A percentile compares a stretch with the other conserved stretches of the same genome.
Conservation (phyloP, 1,140 invertebrate genomes). For the Phthorimaea operculella region DNA sequence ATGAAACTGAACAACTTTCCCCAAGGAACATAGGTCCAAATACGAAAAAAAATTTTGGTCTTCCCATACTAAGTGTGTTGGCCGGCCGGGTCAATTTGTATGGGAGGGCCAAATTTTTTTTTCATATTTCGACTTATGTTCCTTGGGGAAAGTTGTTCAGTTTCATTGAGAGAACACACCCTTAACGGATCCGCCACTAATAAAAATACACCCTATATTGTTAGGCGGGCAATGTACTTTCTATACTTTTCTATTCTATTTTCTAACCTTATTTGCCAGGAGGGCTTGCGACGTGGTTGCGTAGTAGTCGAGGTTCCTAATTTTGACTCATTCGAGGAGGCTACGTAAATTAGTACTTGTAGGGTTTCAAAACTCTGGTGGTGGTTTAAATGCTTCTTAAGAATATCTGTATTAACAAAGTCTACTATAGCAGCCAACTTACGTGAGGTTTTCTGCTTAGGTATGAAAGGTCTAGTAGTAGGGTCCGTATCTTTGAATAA, state of each 20-base stretch:
- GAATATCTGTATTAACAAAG: not conserved
- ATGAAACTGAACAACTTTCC: too few relatives aligned
- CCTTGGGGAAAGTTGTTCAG: too few relatives aligned
- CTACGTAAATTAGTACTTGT: not conserved
- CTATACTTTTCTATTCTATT: not conserved
- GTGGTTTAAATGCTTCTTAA: not conserved
- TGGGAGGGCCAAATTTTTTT: too few relatives aligned
- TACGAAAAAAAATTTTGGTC: too few relatives aligned
- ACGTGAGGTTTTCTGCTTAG: not conserved
- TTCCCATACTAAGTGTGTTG: too few relatives aligned
- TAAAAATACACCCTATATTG: too few relatives aligned
- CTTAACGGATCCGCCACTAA: too few relatives aligned
- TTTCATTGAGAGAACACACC: too few relatives aligned
- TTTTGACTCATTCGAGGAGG: not conserved
- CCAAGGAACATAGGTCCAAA: too few relatives aligned
- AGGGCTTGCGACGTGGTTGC: not conserved
- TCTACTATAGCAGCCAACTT: not conserved
- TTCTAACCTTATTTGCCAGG: not conserved
- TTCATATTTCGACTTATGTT: too few relatives aligned
- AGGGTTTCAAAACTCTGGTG: not conserved
- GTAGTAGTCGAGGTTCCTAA: not conserved
- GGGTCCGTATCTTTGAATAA: not conserved
- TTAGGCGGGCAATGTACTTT: not conserved
- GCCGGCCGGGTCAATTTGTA: too few relatives aligned
- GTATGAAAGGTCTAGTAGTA: not conserved